A percentile compares a stretch with the other conserved stretches of the same genome.
Conservation (phyloP, 1,140 invertebrate genomes). For the Ectropis grisescens region DNA sequence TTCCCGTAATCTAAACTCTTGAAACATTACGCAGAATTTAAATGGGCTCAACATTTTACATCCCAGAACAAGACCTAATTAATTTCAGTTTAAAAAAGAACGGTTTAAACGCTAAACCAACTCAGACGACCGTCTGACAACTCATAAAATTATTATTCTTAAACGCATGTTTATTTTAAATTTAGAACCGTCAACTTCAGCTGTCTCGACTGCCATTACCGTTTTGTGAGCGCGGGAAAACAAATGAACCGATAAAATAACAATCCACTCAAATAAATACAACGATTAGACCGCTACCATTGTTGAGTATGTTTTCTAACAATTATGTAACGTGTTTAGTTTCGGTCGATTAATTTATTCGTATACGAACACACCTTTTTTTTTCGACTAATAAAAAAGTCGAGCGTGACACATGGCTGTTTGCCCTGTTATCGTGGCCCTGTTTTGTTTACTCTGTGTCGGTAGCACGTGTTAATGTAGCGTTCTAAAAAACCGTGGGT, state of each 20-base stretch:
- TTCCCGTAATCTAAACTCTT: no score
- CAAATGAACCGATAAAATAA: constrained; percentile 62
- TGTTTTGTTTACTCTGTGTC: constrained; percentile 20
- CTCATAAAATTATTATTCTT: constrained; percentile 39
- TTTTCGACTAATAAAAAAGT: constrained; percentile 22
- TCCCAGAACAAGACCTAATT: constrained; percentile 23
- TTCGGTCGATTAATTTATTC: constrained; percentile 33
- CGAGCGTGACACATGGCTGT: constrained; percentile 16
- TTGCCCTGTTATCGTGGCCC: constrained; percentile 12
- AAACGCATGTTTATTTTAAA: constrained; percentile 56
- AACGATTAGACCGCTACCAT: constrained; percentile 41
- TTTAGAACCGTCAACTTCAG: constrained; percentile 61
- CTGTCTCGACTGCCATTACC: constrained; percentile 46
- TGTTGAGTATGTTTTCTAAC: constrained; percentile 19
- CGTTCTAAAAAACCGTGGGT: constrained; percentile 10
- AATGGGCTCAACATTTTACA: constrained; percentile 11
- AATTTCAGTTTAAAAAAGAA: constrained; percentile 12
- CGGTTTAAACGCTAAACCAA: no score
- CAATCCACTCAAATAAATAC: no score
- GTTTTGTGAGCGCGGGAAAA: constrained; percentile 25
- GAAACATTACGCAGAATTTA: no score
- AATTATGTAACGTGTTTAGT: constrained; percentile 19
- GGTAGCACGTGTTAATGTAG: constrained; percentile 33
- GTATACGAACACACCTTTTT: neutral
- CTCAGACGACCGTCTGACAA: constrained; percentile 23